Evolutionary conservation across 2,888 invertebrate genomes (phyloP), one percentile per base, ranked within the genome.

Genomic region (Cepaea hortensis): DNA sequence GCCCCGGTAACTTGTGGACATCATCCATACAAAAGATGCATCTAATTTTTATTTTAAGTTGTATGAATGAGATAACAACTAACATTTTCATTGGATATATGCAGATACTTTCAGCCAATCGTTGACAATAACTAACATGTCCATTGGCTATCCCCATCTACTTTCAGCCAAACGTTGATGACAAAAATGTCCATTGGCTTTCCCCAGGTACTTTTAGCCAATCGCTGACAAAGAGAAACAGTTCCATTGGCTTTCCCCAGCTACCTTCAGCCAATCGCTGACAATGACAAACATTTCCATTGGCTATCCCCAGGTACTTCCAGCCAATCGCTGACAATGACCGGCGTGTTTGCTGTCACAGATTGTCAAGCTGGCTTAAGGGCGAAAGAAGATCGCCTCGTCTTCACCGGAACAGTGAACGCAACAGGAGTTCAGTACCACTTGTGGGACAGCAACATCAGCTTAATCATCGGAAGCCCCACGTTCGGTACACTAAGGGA

Each of bases 381-480:
- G n/a, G n/a, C 55, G 23, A 55, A 77, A 0, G 55, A n/a, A 13
- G 77, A 77, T 55, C 55, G 61, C 13, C 20, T 77, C 11, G n/a
- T 77, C 11, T 77, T 77, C 77, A 77, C 55, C 0, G 77, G 77
- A 77, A 61, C 61, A 77, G 77, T 18, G 4, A 77, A 77, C 13
- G 23, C 11, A 0, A 3, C 77, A 23, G 77, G 77, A 55, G n/a
- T n/a, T n/a, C 20, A 77, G 7, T 50, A 55, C 9, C 4, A 5
- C 46, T 23, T 9, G 18, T 77, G 50, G 55, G 55, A 61, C 55
- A n/a, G 13, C 7, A 6, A 55, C 11, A 77, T 77, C n/a, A n/a
- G 55, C 3, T 55, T 77, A 23, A 11, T 55, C 4, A 7, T 77
- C 2, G n/a, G 55, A 9, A 77, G 20, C 68, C 7, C 55, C 55